phyloP scores from a whole-genome alignment of 2,888 invertebrate genomes.

The Laothoe populi region DNA sequence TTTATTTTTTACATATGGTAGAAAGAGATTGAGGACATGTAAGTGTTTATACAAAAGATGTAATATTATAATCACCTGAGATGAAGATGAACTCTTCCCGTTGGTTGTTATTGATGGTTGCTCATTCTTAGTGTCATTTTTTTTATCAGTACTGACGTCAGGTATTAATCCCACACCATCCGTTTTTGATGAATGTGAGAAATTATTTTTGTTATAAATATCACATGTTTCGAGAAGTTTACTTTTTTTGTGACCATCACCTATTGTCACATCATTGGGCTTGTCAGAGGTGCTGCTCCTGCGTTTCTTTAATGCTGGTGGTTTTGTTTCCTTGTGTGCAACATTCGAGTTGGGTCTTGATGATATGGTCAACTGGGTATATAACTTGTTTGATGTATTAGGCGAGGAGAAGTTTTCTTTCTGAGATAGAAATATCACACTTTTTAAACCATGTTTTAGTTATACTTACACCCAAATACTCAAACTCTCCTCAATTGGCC shows the following conservation, averaged over 20 bases:
- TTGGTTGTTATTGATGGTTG: conserved; percentile 59
- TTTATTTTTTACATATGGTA: too few relatives aligned
- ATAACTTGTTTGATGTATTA: conserved; percentile 74
- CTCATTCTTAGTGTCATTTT: conserved; percentile 63
- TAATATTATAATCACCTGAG: conserved; percentile 55
- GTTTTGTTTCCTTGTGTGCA: conserved; percentile 68
- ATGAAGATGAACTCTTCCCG: conserved; percentile 61
- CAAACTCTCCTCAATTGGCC: too few relatives aligned
- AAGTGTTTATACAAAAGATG: conserved; percentile 7
- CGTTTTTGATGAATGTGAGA: conserved; percentile 58
- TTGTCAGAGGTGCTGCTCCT: conserved; percentile 80
- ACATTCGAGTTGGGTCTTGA: conserved; percentile 63
- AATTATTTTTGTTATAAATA: conserved; percentile 67
- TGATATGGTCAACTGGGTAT: conserved; percentile 78
- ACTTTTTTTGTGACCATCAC: conserved; percentile 67
- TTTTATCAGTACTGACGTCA: conserved; percentile 73
- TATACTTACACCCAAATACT: background rate
- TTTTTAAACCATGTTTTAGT: background rate
- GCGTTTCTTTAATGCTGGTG: conserved; percentile 74
- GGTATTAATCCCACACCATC: conserved; percentile 57
- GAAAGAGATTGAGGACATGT: too few relatives aligned
- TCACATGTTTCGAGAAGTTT: conserved; percentile 72
- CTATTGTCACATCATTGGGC: conserved; percentile 68
- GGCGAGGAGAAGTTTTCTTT: conserved; percentile 73
- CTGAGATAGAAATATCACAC: conserved; percentile 52